Evolutionary conservation across 2,888 invertebrate genomes (phyloP), one percentile per base, ranked within the genome.

Genomic region (Gisinianus flammeolus): DNA sequence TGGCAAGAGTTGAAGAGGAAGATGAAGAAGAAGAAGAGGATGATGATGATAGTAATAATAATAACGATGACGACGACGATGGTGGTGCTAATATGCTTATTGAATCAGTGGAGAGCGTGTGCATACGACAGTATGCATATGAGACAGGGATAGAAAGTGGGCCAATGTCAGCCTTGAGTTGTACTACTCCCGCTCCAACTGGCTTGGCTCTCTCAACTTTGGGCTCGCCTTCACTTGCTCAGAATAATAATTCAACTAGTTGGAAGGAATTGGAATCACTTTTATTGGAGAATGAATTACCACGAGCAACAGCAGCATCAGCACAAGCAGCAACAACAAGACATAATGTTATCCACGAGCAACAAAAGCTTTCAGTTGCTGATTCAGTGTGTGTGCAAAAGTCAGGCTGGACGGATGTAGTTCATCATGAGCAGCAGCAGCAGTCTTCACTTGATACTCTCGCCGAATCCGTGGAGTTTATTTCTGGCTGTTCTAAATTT

Each of bases 111-210:
- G 26, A 62, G 62, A 62, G 28, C 26, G 62, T 70, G 24, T 70
- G 54, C 52, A 28, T 52, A 16, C n/a, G 68, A n/a, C 33, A 28
- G 54, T 44, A 16, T 44, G 10, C 2, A 24, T 35, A 22, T 31
- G n/a, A 69, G 52, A 52, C 4, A 52, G 54, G 54, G 54, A 70
- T 70, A 75, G 79, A 82, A 83, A 82, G 81, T 83, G 81, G 83
- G 82, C 80, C 82, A 83, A 81, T 80, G 83, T 83, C 83, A 83
- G 80, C 83, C 82, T 82, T 82, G 82, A 81, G 80, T 73, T 68
- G 52, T 64, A 44, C 44, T 44, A 24, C 24, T 58, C 8, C 19
- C 16, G 19, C 52, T 31, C 33, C 54, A 44, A 78, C 58, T 72
- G 64, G 78, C 74, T 76, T 77, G 67, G 78, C 80, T 77, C 77